Base-by-base conservation (phyloP, 2,888 invertebrate species). In the Dorcus parallelipipedus region DNA sequence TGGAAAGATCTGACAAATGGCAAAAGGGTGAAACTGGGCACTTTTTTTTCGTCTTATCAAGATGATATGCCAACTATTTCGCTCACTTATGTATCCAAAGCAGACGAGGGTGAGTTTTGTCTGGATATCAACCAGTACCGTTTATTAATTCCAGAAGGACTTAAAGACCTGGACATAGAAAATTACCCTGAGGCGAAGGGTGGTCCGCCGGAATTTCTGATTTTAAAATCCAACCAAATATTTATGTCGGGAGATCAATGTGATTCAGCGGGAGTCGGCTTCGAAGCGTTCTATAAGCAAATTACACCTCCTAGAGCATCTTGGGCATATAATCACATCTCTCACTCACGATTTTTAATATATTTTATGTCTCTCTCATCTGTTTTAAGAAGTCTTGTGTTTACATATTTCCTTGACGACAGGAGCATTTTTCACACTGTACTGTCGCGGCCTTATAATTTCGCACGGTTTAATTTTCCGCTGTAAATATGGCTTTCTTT, bases 1-100 rank as follows among this genome's bases (percentile, higher is more conserved):
- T 87, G 87, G 87, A 81, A 81, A 60, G 85, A 86, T 68, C 67
- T 86, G 10, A 85, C 84, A 1, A 79, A 79, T 66, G 82, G 80
- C n/a, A 75, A 79, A 56, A 74, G 77, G 51, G 80, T 83, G 10
- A 79, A 78, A 78, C 79, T 79, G 74, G 68, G 76, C n/a, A 72
- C 70, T 3, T 39, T 65, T 5, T 52, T 52, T 5, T 58, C 57
- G 3, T 48, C 64, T 53, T 72, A 67, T 54, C 52, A 63, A 42
- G 72, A 71, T 52, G 68, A 69, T 6, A 8, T 56, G 2, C 69
- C 70, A 3, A 73, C 73, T 8, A 69, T 80, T 53, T 67, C 70
- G 1, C 70, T 76, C 14, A 69, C 66, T 7, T 75, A 75, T 50
- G 65, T 56, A 49, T 49, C 58, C 0, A 42, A 57, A 5, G 49